A percentile compares a stretch with the other conserved stretches of the same genome.
Conservation (phyloP, 2,797 vertebrate species). For the Tenualosa ilisha region DNA sequence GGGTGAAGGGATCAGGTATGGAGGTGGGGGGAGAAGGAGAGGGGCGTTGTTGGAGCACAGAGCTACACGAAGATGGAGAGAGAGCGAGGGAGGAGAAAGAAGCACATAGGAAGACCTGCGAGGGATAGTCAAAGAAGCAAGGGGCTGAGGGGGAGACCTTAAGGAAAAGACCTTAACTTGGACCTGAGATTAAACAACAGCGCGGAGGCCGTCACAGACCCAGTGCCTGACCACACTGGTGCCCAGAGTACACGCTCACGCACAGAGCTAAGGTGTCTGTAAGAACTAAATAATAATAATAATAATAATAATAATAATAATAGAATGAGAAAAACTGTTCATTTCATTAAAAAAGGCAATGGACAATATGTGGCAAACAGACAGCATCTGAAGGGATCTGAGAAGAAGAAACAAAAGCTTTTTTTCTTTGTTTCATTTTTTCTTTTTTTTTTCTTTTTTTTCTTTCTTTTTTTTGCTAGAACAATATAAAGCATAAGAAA, state of each 20-base stretch:
- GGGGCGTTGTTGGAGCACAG: constrained; percentile 41
- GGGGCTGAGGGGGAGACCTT: constrained; percentile 61
- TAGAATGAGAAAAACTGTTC: constrained; percentile 69
- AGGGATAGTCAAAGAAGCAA: constrained; percentile 36
- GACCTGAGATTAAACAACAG: constrained; percentile 80
- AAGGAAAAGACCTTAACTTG: constrained; percentile 73
- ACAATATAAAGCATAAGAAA: constrained; percentile 85
- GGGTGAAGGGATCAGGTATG: no score
- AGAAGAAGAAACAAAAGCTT: constrained; percentile 50
- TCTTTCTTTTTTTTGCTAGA: constrained; percentile 62
- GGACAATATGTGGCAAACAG: constrained; percentile 83
- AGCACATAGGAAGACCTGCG: background rate
- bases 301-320: constrained; percentile 66
- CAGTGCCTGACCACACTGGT: constrained; percentile 71
- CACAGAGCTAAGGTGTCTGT: constrained; percentile 71
- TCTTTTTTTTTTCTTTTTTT: constrained; percentile 42
- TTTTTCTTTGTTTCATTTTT: constrained; percentile 55
- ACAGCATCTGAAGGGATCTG: constrained; percentile 72
- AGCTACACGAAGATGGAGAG: constrained; percentile 24
- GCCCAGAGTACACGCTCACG: constrained; percentile 70
- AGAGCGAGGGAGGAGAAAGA: constrained; percentile 27
- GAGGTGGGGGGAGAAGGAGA: constrained; percentile 24
- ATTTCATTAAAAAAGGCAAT: constrained; percentile 85
- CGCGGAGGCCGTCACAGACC: constrained; percentile 63
- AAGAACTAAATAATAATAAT: constrained; percentile 60